phyloP scores from a whole-genome alignment of 2,888 invertebrate genomes.

The Hermaeophaga mercurialis region DNA sequence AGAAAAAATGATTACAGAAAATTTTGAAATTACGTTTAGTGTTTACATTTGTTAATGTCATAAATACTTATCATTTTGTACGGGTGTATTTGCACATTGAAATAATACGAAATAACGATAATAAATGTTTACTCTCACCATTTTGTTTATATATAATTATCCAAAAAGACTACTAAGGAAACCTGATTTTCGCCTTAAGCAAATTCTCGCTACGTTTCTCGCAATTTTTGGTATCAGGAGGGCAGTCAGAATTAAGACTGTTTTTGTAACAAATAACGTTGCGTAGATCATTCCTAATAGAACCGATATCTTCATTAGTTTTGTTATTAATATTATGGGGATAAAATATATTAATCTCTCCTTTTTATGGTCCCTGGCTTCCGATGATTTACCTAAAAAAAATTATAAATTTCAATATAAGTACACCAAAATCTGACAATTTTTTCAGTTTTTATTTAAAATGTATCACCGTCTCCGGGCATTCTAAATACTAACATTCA shows the following conservation, averaged over 20 bases:
- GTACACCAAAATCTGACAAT: too few relatives aligned
- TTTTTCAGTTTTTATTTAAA: too few relatives aligned
- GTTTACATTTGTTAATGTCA: too few relatives aligned
- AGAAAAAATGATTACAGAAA: too few relatives aligned
- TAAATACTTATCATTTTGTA: too few relatives aligned
- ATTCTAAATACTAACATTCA: too few relatives aligned
- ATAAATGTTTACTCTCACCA: constrained; percentile 12
- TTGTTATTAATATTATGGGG: constrained; percentile 2
- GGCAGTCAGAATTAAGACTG: constrained; percentile 66
- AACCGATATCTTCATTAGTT: constrained; percentile 7
- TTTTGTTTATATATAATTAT: neutral
- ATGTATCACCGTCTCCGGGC: too few relatives aligned
- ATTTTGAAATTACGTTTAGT: too few relatives aligned
- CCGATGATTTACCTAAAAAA: constrained; percentile 20
- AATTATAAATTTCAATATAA: neutral
- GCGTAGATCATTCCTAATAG: constrained; percentile 9
- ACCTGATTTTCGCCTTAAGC: neutral
- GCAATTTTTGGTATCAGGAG: constrained; percentile 60
- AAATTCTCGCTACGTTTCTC: neutral
- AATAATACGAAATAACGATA: too few relatives aligned
- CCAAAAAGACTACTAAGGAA: constrained; percentile 3
- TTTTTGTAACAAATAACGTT: constrained; percentile 62
- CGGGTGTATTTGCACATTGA: too few relatives aligned
- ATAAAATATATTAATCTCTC: neutral
- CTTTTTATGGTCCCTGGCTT: neutral